Conservation (phyloP, 2,113 vertebrate species). For the Elachura formosa region DNA sequence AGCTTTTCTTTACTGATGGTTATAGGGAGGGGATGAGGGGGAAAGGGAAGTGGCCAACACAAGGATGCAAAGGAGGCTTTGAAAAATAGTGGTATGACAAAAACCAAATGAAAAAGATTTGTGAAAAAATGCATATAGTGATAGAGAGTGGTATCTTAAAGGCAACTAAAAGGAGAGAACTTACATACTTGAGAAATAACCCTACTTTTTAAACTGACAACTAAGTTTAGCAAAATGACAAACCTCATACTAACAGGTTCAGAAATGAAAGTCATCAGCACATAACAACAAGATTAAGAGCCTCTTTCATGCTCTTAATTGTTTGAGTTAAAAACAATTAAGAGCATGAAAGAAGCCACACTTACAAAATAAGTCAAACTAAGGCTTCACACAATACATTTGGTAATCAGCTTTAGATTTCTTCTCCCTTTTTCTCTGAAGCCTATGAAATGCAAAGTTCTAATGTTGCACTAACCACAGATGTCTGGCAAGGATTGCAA, state of each 20-base stretch:
- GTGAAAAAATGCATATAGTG: background rate
- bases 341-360: background rate
- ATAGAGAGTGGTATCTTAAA: background rate
- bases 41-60: background rate
- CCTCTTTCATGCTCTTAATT: no score
- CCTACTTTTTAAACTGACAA: background rate
- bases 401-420: background rate
- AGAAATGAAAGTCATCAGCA: background rate
- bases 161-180: background rate
- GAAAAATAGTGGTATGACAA: background rate
- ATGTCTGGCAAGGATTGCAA: background rate
- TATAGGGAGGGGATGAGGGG: background rate
- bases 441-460: background rate
- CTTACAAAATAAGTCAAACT: background rate
- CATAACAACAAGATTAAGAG: no score
- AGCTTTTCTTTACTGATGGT: slow-evolving; percentile 20
- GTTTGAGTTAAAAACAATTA: background rate
- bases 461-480: background rate
- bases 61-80: background rate
- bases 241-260: background rate
- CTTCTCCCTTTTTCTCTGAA: background rate
- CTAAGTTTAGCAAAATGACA: background rate
- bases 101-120: background rate
- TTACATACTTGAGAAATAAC: background rate
- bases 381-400: background rate